A percentile compares a stretch with the other conserved stretches of the same genome.
These are phyloP conservation scores for Muscina levida DNA, from an alignment of 2,888 invertebrate genomes.

Conservation along the genomic window DNA sequence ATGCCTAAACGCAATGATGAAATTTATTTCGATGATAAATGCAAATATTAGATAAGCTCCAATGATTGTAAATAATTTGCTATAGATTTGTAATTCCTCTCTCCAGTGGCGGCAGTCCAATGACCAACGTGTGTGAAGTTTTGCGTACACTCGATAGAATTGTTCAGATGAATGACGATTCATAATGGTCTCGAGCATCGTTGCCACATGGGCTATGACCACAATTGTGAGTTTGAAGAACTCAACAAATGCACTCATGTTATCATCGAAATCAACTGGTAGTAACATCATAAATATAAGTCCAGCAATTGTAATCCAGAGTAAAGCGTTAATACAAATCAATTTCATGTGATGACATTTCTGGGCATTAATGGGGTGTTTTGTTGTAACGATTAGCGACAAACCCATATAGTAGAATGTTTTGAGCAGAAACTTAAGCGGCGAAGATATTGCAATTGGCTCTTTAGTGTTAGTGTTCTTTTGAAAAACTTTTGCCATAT, in stretches of 20 bases:
- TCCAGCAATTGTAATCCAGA: too few species aligned
- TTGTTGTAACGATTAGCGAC: constrained; percentile 50
- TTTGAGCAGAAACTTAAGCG: constrained; percentile 54
- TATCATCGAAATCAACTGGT: constrained; percentile 60
- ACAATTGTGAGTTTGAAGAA: constrained; percentile 53
- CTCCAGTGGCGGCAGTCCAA: neutral
- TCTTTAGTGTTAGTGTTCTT: neutral
- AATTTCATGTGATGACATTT: constrained; percentile 31
- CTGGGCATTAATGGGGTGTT: constrained; percentile 23
- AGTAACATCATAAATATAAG: too few species aligned
- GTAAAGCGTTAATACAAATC: too few species aligned
- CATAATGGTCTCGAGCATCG: constrained; percentile 56
- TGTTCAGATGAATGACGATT: constrained; percentile 6
- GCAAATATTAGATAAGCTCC: constrained; percentile 26
- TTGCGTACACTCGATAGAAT: constrained; percentile 56
- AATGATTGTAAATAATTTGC: constrained; percentile 34
- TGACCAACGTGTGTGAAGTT: constrained; percentile 56
- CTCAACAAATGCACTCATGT: constrained; percentile 64
- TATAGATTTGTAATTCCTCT: constrained; percentile 46
- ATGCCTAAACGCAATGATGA: constrained; percentile 37
- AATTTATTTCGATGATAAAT: constrained; percentile 48
- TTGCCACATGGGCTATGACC: constrained; percentile 55
- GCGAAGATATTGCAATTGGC: constrained; percentile 45
- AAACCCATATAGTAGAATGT: constrained; percentile 61
- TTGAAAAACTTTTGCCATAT: too few species aligned